Base-by-base conservation (phyloP, 1,140 invertebrate species). In the Bombus difficillimus region DNA sequence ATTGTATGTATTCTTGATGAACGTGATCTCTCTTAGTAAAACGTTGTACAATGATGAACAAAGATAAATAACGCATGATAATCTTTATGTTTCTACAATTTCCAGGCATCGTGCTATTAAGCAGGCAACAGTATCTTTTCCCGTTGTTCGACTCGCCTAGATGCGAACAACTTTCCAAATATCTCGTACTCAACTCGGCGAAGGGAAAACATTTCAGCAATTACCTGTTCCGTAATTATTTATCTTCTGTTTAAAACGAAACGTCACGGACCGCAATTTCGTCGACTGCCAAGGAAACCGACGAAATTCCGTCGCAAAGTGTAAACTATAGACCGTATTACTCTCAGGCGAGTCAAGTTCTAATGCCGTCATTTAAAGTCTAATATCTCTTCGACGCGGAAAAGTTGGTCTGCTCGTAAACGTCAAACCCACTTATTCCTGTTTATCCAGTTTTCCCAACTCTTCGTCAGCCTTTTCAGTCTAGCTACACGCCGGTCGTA, bases 361-460 rank as follows among this genome's bases (percentile, higher is more conserved):
- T 83, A 83, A 89, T 83, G 59, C 47, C 76, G 64, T 82, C 80
- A 86, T 86, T 88, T 86, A 88, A 73, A 86, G 39, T 88, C 72
- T 88, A 86, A 88, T 83, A 86, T 83, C 83, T 37, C 75, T 32
- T 28, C 13, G 37, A 25, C 34, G n/a, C 25, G 62, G 80, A 68
- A 86, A 68, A 69, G 80, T 88, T 86, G 74, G 25, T 39, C 82
- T 57, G 62, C 74, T 78, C 75, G 80, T 86, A 77, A 83, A 86
- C 43, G 66, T 88, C 82, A 83, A 86, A 84, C 74, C 69, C 75
- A 84, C 81, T 83, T 83, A 83, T 64, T 83, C 81, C 74, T 83
- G 81, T 86, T 83, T 78, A 76, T 78, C 68, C 80, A 39, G 62
- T 59, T 76, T 62, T 62, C 79, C 62, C 79, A 8, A 53, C 22